Evolutionary conservation across 2,888 invertebrate species (phyloP).

Genomic region (Scelioninae gen. 2): DNA sequence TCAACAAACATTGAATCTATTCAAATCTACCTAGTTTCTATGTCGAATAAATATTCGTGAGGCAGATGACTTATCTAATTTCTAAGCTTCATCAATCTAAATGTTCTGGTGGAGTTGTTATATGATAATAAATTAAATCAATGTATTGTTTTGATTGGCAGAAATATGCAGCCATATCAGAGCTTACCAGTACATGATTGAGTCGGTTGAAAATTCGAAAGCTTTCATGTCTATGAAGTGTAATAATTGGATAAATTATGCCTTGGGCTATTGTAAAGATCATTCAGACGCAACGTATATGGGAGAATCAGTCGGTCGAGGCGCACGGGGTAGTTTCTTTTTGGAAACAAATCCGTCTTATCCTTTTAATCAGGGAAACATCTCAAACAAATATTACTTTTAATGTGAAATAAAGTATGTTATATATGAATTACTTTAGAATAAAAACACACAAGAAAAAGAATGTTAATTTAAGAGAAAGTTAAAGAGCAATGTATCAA

Average conservation of each 20-base stretch:
- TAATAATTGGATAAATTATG: constrained; percentile 76
- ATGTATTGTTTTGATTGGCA: constrained; percentile 67
- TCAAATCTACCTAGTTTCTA: too few species aligned
- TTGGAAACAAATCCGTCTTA: constrained; percentile 78
- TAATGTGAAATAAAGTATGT: too few species aligned
- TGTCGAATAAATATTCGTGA: too few species aligned
- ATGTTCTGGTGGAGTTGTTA: too few species aligned
- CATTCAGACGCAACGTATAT: constrained; percentile 74
- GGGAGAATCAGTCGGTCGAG: constrained; percentile 76
- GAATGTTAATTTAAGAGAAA: too few species aligned
- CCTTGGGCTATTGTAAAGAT: constrained; percentile 74
- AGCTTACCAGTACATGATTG: constrained; percentile 79
- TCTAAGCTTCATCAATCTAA: too few species aligned
- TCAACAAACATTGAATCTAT: too few species aligned
- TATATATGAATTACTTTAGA: too few species aligned
- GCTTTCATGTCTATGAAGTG: constrained; percentile 79
- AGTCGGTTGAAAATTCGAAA: constrained; percentile 78
- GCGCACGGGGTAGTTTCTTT: constrained; percentile 79
- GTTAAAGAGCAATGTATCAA: too few species aligned
- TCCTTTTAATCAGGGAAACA: constrained; percentile 77
- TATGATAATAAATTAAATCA: neutral
- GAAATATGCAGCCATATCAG: constrained; percentile 84
- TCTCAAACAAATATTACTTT: too few species aligned
- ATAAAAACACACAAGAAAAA: too few species aligned
- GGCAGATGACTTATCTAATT: too few species aligned